phyloP scores from a whole-genome alignment of 2,797 vertebrate species.

The Hephaestus fuliginosus region DNA sequence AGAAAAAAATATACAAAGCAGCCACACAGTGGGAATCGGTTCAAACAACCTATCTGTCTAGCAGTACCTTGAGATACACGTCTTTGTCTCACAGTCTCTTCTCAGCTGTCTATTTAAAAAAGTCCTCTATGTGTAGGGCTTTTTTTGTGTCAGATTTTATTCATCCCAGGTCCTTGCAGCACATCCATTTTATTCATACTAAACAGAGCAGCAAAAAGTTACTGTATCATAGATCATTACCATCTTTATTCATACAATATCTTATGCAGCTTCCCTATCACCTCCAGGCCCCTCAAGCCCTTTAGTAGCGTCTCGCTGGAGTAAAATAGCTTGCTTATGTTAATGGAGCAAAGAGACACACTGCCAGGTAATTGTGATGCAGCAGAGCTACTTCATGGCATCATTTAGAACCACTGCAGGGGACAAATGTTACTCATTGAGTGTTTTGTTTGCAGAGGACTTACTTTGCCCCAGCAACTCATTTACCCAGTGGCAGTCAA shows the following conservation, averaged over 20 bases:
- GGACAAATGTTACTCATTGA: constrained; percentile 68
- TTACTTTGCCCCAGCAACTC: constrained; percentile 54
- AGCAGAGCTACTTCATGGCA: constrained; percentile 63
- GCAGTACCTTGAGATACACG: background rate
- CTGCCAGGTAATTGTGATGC: constrained; percentile 80
- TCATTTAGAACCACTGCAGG: constrained; percentile 78
- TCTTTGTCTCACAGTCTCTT: constrained; percentile 19
- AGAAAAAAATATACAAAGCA: constrained; percentile 34
- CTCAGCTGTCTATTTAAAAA: constrained; percentile 28
- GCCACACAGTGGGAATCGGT: constrained; percentile 9
- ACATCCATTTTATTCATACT: constrained; percentile 39
- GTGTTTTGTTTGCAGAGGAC: constrained; percentile 72
- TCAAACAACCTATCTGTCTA: constrained; percentile 14
- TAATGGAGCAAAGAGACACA: constrained; percentile 67
- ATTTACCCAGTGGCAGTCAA: constrained; percentile 70
- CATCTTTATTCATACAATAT: constrained; percentile 60
- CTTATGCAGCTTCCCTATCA: constrained; percentile 53
- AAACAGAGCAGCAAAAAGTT: constrained; percentile 33
- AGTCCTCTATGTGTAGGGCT: constrained; percentile 1
- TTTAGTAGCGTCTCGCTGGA: constrained; percentile 44
- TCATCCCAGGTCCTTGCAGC: constrained; percentile 26
- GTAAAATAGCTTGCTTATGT: constrained; percentile 71
- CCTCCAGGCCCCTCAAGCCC: constrained; percentile 49
- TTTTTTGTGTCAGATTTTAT: constrained; percentile 15
- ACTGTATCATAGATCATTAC: constrained; percentile 38